These are phyloP conservation scores for Megathymus violae DNA, from an alignment of 1,140 invertebrate species.

Conservation along the genomic window DNA sequence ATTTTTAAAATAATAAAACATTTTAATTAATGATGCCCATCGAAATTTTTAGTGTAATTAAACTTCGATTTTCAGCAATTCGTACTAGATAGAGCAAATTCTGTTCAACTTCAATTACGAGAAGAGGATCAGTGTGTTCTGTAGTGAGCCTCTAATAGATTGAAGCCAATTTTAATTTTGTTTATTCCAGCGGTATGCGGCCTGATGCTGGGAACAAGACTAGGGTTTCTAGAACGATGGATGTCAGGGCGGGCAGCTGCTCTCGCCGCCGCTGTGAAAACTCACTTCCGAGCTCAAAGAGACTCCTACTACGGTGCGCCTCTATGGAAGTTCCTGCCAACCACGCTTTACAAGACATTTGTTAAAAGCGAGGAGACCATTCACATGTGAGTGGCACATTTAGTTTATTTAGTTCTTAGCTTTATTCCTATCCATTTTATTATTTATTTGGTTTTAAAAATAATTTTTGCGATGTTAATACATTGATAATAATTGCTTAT, in stretches of 20 bases:
- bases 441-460: no score
- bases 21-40: no score
- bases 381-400: slow-evolving; percentile 85
- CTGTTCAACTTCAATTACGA: no score
- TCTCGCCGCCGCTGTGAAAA: slow-evolving; percentile 88
- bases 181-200: slow-evolving; percentile 87
- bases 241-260: slow-evolving; percentile 83
- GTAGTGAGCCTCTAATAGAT: no score
- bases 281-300: slow-evolving; percentile 89
- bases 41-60: no score
- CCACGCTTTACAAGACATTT: slow-evolving; percentile 88
- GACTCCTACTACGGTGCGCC: slow-evolving; percentile 93
- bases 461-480: neutral
- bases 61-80: no score
- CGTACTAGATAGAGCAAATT: no score
- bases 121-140: no score
- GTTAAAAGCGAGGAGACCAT: slow-evolving; percentile 90
- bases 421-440: no score
- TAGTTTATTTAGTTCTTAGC: neutral
- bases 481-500: no score
- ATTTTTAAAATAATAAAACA: no score
- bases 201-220: slow-evolving; percentile 89
- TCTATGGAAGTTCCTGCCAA: slow-evolving; percentile 92
- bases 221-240: slow-evolving; percentile 90
- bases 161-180: no score